Percentiles rank a stretch among this genome's conserved stretches.
phyloP scores from a whole-genome alignment of 2,113 vertebrate genomes.

The Seriola aureovittata region DNA sequence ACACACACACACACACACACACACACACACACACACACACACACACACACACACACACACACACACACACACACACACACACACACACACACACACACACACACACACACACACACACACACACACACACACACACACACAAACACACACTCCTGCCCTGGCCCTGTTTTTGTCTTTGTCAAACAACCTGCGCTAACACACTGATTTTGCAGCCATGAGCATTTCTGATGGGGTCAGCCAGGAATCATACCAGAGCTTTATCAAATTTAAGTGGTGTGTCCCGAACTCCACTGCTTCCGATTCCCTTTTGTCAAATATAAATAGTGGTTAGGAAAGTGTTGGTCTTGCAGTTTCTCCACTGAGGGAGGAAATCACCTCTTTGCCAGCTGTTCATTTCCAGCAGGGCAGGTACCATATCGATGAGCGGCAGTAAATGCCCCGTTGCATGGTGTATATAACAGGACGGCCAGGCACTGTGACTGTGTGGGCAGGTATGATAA shows the following conservation, averaged over 20 bases:
- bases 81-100: not conserved
- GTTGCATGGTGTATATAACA: conserved; percentile 29
- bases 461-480: conserved; percentile 33
- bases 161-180: conserved; percentile 53
- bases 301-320: conserved; percentile 50
- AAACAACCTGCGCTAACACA: conserved; percentile 41
- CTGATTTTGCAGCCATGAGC: conserved; percentile 33
- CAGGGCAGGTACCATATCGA: conserved; percentile 29
- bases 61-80: conserved; percentile 17
- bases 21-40: conserved; percentile 17
- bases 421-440: conserved; percentile 35
- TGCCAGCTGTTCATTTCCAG: conserved; percentile 60
- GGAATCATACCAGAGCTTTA: conserved; percentile 33
- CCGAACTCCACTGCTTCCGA: conserved; percentile 4
- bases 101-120: not conserved
- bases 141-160: conserved; percentile 4
- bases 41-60: not conserved
- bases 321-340: conserved; percentile 58
- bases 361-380: conserved; percentile 44
- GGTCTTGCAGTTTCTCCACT: conserved; percentile 59
- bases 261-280: conserved; percentile 55
- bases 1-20: not conserved
- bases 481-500: conserved; percentile 54
- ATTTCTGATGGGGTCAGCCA: conserved; percentile 48
- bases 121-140: not conserved